phyloP scores from a whole-genome alignment of 2,888 invertebrate species.

The Phaonia tiefii region DNA sequence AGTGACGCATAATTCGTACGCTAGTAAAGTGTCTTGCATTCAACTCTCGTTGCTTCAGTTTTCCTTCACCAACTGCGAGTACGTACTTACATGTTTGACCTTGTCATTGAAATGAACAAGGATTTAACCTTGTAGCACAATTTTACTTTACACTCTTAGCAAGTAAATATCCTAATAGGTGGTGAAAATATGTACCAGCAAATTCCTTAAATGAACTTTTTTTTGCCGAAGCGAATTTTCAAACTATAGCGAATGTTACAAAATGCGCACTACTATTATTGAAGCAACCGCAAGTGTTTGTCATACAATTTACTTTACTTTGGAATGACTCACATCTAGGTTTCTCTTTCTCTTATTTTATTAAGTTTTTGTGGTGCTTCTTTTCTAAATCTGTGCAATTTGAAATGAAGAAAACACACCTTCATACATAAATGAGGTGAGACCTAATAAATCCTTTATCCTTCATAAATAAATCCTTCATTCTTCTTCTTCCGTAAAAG shows the following conservation, averaged over 20 bases:
- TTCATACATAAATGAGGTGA: constrained; percentile 1
- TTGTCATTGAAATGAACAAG: constrained; percentile 17
- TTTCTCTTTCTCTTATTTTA: background rate
- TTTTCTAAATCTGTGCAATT: constrained; percentile 12
- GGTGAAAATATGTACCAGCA: constrained; percentile 3
- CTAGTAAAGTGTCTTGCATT: background rate
- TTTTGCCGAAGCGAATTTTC: no score
- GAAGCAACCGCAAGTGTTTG: background rate
- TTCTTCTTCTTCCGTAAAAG: constrained; percentile 32
- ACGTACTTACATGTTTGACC: background rate
- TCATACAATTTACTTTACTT: background rate
- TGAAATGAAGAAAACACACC: constrained; percentile 14
- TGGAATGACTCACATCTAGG: background rate
- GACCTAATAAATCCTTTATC: constrained; percentile 24
- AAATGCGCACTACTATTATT: background rate
- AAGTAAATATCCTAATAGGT: background rate
- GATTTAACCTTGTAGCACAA: constrained; percentile 4
- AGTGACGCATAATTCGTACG: constrained; percentile 7
- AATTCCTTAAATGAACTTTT: no score
- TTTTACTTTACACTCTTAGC: background rate
- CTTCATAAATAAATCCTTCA: no score
- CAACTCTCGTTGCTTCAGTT: background rate
- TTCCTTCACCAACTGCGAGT: background rate
- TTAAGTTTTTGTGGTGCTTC: background rate
- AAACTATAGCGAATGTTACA: no score